Base-by-base conservation (phyloP, 2,888 invertebrate species). In the Cryptosula pallasiana region DNA sequence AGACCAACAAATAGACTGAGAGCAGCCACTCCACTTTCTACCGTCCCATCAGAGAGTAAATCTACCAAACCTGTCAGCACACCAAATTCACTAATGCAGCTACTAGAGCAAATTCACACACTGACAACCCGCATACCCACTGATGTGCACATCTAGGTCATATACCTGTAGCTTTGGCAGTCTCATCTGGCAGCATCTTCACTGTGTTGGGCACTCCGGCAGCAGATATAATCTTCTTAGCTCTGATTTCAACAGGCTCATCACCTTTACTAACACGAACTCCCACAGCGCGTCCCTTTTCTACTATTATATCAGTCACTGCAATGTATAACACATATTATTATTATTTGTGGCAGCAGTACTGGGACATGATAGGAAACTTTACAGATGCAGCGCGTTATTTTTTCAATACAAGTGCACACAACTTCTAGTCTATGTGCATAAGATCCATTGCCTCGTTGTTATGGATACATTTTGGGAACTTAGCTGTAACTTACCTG, bases 1-100 rank as follows among this genome's bases (percentile, higher is more conserved):
- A 83, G 75, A 0, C 83, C 83, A 69, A 81, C 78, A 78, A 83
- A 83, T 71, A 80, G 74, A n/a, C 81, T 77, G 27, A 83, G 73
- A 71, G 76, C 78, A 0, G 79, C 81, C 3, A 75, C 35, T 69
- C 83, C 81, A 23, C 79, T 77, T 35, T 79, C 77, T 3, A 82
- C 75, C 3, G 69, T n/a, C 35, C 73, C 75, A 35, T 78, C 76
- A 35, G 76, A 74, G 16, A 81, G 72, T 69, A 79, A 35, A 20
- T 75, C 75, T 70, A 76, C 78, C n/a, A 80, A 73, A 54, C 75
- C 82, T 82, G 75, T 20, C 74, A 76, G 27, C 32, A 29, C 32
- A 63, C 16, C 45, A 20, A n/a, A n/a, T n/a, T n/a, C n/a, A n/a
- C n/a, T n/a, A n/a, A n/a, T n/a, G n/a, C n/a, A n/a, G n/a, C n/a